Conservation (phyloP, 2,113 vertebrate genomes). For the Scomber scombrus region DNA sequence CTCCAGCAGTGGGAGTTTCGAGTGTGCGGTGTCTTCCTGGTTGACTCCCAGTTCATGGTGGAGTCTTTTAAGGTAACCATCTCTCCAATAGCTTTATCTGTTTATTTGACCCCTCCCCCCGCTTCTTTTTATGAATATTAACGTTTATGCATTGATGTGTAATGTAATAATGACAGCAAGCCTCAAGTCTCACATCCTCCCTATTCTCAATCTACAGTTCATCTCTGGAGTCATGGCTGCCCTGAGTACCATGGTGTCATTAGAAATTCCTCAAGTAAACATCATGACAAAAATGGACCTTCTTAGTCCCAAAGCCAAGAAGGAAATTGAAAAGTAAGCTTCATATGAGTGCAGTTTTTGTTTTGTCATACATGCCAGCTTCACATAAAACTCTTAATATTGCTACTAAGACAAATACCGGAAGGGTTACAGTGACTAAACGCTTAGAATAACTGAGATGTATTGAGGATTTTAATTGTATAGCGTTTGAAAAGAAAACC, state of each 20-base stretch:
- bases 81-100: neutral
- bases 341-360: neutral
- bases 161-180: neutral
- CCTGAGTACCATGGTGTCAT: conserved; percentile 94
- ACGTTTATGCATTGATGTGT: neutral
- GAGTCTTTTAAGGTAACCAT: conserved; percentile 95
- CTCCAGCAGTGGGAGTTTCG: conserved; percentile 98
- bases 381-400: neutral
- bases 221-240: conserved; percentile 97
- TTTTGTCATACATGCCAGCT: neutral
- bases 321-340: conserved; percentile 97
- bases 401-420: neutral
- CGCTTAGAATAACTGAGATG: neutral
- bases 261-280: conserved; percentile 97
- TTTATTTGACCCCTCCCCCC: neutral
- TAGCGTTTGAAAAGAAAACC: too few species aligned
- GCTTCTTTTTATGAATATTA: neutral
- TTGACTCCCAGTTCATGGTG: conserved; percentile 99
- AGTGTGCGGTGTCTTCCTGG: conserved; percentile 96
- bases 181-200: conserved; percentile 17
- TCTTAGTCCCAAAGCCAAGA: conserved; percentile 94
- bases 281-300: conserved; percentile 99
- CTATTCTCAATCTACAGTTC: conserved; percentile 84
- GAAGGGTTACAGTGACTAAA: neutral
- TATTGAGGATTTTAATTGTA: neutral